A percentile compares a stretch with the other conserved stretches of the same genome.
phyloP scores from a whole-genome alignment of 1,140 invertebrate species.

The Nautilus pompilius region DNA sequence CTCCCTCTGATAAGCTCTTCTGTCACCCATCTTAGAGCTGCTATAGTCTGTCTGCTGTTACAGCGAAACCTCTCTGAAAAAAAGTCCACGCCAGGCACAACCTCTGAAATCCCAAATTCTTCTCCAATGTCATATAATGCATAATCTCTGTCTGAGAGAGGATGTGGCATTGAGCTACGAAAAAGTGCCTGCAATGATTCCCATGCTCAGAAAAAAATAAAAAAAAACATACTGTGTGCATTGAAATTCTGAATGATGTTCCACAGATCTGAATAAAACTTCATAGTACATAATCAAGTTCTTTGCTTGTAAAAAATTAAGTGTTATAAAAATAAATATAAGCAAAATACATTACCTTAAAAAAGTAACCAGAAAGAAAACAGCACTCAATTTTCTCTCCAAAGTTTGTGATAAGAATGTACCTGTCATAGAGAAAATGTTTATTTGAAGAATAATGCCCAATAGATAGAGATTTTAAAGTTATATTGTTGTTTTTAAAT shows the following conservation, averaged over 20 bases:
- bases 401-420: constrained; percentile 47
- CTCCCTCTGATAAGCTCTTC: constrained; percentile 48
- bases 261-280: too few species aligned
- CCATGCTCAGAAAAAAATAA: too few species aligned
- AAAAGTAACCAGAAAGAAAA: constrained; percentile 50
- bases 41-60: constrained; percentile 46
- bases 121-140: constrained; percentile 50
- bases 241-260: too few species aligned
- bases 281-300: too few species aligned
- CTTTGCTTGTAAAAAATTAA: too few species aligned
- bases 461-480: too few species aligned
- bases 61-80: constrained; percentile 50
- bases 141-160: constrained; percentile 51
- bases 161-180: constrained; percentile 50
- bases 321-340: too few species aligned
- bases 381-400: constrained; percentile 47
- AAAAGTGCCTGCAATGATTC: constrained; percentile 45
- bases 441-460: too few species aligned
- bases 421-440: too few species aligned
- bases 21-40: constrained; percentile 46
- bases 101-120: constrained; percentile 47
- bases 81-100: constrained; percentile 51
- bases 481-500: too few species aligned
- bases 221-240: too few species aligned
- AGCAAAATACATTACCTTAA: constrained; percentile 43